A percentile compares a stretch with the other conserved stretches of the same genome.
Evolutionary conservation across 2,888 invertebrate genomes (phyloP).

Genomic region (Griposia aprilina): DNA sequence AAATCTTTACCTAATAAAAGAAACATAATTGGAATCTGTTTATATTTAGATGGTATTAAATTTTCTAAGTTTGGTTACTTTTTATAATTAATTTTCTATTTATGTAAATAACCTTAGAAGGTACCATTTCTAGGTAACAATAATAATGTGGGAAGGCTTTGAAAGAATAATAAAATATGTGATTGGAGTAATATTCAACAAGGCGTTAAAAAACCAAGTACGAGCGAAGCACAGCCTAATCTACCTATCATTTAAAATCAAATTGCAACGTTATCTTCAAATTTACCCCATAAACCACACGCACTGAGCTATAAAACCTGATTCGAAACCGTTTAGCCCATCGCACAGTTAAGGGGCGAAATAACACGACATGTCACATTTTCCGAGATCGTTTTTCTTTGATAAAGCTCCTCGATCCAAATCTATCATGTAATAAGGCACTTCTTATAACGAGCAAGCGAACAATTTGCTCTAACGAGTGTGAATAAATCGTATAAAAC

Average conservation of each 20-base stretch:
- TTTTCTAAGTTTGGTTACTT: neutral
- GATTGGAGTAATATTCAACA: neutral
- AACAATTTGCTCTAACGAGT: slow-evolving; percentile 63
- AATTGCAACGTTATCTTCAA: slow-evolving; percentile 36
- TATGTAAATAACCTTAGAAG: neutral
- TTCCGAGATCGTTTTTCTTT: slow-evolving; percentile 44
- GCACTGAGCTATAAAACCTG: slow-evolving; percentile 42
- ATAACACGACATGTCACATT: slow-evolving; percentile 45
- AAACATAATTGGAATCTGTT: slow-evolving; percentile 17
- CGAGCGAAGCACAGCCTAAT: neutral
- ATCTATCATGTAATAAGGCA: slow-evolving; percentile 64
- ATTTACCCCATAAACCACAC: slow-evolving; percentile 49
- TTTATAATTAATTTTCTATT: slow-evolving; percentile 23
- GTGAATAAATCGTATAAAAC: slow-evolving; percentile 46
- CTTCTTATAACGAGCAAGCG: slow-evolving; percentile 59
- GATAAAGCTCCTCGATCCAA: slow-evolving; percentile 45
- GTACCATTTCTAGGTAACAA: neutral
- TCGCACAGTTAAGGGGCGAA: slow-evolving; percentile 26
- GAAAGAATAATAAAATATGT: neutral
- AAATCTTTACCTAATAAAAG: slow-evolving; percentile 1
- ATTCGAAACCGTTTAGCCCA: slow-evolving; percentile 36
- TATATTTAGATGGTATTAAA: slow-evolving; percentile 14
- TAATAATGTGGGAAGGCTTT: neutral
- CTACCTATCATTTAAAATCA: slow-evolving; percentile 2
- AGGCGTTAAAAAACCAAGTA: neutral